Evolutionary conservation across 2,113 vertebrate genomes (phyloP), one percentile per base, ranked within the genome.

Genomic region (Macheiramphus alcinus): DNA sequence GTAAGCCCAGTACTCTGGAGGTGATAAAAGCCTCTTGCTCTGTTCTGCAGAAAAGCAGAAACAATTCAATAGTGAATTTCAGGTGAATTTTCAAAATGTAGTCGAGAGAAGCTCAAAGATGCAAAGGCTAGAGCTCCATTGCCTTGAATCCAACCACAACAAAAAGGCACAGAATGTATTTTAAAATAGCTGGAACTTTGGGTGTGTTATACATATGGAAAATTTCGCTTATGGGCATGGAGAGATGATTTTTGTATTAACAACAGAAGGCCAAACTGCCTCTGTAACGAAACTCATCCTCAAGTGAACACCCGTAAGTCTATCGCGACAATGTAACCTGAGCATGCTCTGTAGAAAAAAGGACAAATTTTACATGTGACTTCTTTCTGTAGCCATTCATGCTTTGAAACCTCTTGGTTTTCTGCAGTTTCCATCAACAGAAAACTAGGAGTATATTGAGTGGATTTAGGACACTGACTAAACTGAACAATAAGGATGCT

Each of bases 341-440:
- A 12, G 13, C 20, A 3, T 0, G 16, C 27, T 36, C 50, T 14
- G 14, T 4, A n/a, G 16, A 32, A 4, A 18, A 47, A 27, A 45
- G 14, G 27, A 32, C 16, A 16, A 9, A 4, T n/a, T 29, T 48
- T 43, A 61, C 1, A 0, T 2, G 6, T 2, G n/a, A n/a, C 18
- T 48, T 50, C 31, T 27, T 61, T 21, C 55, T 18, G 36, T 5
- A 45, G 15, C 25, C 43, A 3, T 12, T 58, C 14, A 4, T 3
- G n/a, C 62, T 63, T 27, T 4, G 20, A 23, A 38, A 70, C 36
- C 36, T 75, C 38, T 27, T 5, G 7, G 5, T 6, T 16, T 19
- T 36, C 62, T 52, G 42, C 43, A 29, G 0, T 18, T 70, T 21
- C 50, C 56, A 23, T 7, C 50, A 23, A 9, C 1, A 23, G 27